phyloP scores from a whole-genome alignment of 2,113 vertebrate genomes.

The Columbina picui region DNA sequence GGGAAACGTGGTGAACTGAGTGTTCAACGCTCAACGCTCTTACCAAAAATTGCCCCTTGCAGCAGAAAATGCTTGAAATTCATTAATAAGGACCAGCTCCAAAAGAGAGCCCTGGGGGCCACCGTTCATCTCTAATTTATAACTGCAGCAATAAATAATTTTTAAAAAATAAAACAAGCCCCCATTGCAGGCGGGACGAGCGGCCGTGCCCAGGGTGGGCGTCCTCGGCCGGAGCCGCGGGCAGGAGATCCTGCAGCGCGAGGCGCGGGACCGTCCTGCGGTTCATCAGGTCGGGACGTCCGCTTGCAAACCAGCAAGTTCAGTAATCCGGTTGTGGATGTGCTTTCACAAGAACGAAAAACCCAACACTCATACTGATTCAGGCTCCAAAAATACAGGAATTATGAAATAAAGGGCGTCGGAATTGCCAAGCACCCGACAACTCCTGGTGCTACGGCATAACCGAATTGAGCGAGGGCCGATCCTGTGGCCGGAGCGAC shows the following conservation, averaged over 20 bases:
- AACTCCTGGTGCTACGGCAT: rapidly evolving
- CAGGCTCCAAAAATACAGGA: background rate
- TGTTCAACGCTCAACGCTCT: background rate
- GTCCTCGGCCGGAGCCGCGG: rapidly evolving
- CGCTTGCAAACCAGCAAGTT: background rate
- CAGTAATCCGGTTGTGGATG: background rate
- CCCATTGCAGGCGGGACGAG: background rate
- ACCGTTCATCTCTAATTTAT: constrained; percentile 54
- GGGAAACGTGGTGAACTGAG: background rate
- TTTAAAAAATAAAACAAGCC: background rate
- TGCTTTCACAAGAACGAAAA: background rate
- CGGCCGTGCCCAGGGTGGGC: background rate
- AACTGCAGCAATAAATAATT: constrained; percentile 51
- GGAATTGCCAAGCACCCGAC: rapidly evolving
- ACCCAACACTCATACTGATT: rapidly evolving
- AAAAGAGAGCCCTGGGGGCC: background rate
- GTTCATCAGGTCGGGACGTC: background rate
- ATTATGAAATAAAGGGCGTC: background rate
- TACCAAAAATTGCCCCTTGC: background rate
- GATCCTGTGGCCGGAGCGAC: too few relatives aligned
- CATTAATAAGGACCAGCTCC: background rate
- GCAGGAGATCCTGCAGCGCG: background rate
- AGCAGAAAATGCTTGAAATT: constrained; percentile 32
- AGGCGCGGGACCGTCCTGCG: rapidly evolving
- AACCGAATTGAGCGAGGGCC: background rate